Conservation (phyloP, 1,140 invertebrate species). For the Goniozus legneri region DNA sequence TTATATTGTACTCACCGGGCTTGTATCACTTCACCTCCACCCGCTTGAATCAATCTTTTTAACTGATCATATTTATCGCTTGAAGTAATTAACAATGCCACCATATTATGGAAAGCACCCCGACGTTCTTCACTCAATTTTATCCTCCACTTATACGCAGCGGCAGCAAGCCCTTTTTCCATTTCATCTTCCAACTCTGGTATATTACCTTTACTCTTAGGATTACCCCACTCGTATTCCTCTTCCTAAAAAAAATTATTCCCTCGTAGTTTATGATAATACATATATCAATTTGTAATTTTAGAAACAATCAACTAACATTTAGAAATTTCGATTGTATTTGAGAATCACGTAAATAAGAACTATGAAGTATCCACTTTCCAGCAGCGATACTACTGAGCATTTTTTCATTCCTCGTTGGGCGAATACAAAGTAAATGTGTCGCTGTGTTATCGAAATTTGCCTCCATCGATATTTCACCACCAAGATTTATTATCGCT, state of each 20-base stretch:
- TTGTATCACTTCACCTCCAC: conserved; percentile 65
- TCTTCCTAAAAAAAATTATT: conserved; percentile 61
- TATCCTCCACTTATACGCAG: conserved; percentile 65
- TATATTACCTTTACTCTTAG: conserved; percentile 52
- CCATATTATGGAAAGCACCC: conserved; percentile 67
- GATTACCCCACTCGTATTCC: conserved; percentile 74
- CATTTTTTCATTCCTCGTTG: conserved; percentile 80
- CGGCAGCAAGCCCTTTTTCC: conserved; percentile 56
- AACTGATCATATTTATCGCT: conserved; percentile 63
- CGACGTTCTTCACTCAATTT: conserved; percentile 35
- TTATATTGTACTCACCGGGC: conserved; percentile 44
- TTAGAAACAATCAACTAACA: conserved; percentile 48
- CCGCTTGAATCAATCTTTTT: conserved; percentile 67
- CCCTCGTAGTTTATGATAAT: conserved; percentile 3
- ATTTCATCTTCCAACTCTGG: conserved; percentile 46
- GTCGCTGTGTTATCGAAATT: conserved; percentile 68
- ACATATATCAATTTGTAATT: background rate
- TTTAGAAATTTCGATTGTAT: conserved; percentile 64
- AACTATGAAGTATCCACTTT: conserved; percentile 79
- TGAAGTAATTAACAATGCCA: conserved; percentile 67
- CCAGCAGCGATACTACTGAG: conserved; percentile 79
- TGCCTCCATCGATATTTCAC: conserved; percentile 58
- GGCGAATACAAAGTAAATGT: conserved; percentile 73
- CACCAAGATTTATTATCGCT: conserved; percentile 65
- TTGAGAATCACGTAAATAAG: conserved; percentile 69